These are phyloP conservation scores for Bujurquina vittata DNA, from an alignment of 2,113 vertebrate species.

Conservation along the genomic window DNA sequence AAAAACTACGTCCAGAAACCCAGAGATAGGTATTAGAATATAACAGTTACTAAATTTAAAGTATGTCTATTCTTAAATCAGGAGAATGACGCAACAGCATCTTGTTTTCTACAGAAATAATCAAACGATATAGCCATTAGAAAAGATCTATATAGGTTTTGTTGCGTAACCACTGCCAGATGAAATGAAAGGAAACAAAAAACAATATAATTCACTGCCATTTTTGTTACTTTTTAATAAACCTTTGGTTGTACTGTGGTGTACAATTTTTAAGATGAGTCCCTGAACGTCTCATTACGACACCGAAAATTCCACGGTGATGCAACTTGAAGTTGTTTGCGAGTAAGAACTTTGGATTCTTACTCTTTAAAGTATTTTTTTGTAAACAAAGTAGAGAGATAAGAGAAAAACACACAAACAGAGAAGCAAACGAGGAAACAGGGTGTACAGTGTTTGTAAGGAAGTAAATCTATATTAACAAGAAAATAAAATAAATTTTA, in stretches of 20 bases:
- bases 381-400: not conserved
- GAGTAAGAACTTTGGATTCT: not conserved
- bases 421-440: not conserved
- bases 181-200: not conserved
- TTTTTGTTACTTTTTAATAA: not conserved
- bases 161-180: rapidly evolving
- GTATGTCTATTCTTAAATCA: not conserved
- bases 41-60: not conserved
- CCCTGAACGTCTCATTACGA: constrained; percentile 9
- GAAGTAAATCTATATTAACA: not conserved
- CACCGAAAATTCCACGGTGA: not conserved
- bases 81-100: not conserved
- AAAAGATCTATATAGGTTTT: not conserved
- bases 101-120: too few species aligned
- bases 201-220: not conserved
- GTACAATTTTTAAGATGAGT: not conserved
- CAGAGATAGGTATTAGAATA: not conserved
- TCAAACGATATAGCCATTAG: too few species aligned
- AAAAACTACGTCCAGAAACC: not conserved
- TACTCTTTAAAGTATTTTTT: not conserved
- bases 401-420: not conserved
- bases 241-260: not conserved
- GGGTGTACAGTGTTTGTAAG: not conserved
- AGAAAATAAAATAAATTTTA: not conserved
- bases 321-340: not conserved